Evolutionary conservation across 2,797 vertebrate genomes (phyloP).

Genomic region (Coracias cyanogaster): DNA sequence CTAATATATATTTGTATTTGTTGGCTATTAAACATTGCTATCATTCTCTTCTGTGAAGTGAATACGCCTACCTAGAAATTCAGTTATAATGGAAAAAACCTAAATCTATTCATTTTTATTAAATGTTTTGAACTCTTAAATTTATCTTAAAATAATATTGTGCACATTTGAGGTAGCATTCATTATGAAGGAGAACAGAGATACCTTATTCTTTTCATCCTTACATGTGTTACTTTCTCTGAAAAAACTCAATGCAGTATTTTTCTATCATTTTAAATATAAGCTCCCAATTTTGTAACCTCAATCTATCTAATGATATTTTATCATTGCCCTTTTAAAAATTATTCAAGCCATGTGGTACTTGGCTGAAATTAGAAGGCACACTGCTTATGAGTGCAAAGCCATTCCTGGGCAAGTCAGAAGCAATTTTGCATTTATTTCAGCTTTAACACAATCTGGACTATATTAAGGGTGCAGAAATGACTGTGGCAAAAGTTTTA

Average conservation of each 20-base stretch:
- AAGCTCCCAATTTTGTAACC: neutral
- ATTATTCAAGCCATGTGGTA: neutral
- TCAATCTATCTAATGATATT: neutral
- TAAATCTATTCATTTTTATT: neutral
- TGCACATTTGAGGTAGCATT: neutral
- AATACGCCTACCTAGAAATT: neutral
- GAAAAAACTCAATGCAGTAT: neutral
- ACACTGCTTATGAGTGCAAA: neutral
- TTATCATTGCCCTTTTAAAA: slow-evolving; percentile 30
- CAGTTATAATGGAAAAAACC: neutral
- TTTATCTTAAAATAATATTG: neutral
- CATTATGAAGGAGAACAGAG: neutral
- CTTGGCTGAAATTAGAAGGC: slow-evolving; percentile 13
- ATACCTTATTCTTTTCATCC: neutral
- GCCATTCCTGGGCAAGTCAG: neutral
- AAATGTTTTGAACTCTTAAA: neutral
- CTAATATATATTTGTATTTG: neutral
- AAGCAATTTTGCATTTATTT: slow-evolving; percentile 20
- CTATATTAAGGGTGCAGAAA: neutral
- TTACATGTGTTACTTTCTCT: neutral
- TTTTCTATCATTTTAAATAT: neutral
- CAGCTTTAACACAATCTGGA: neutral
- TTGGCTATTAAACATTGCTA: neutral
- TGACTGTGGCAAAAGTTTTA: neutral
- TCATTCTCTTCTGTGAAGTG: neutral